A percentile compares a stretch with the other conserved stretches of the same genome.
These are phyloP conservation scores for Boloria euphrosyne DNA, from an alignment of 2,888 invertebrate species.

Conservation along the genomic window DNA sequence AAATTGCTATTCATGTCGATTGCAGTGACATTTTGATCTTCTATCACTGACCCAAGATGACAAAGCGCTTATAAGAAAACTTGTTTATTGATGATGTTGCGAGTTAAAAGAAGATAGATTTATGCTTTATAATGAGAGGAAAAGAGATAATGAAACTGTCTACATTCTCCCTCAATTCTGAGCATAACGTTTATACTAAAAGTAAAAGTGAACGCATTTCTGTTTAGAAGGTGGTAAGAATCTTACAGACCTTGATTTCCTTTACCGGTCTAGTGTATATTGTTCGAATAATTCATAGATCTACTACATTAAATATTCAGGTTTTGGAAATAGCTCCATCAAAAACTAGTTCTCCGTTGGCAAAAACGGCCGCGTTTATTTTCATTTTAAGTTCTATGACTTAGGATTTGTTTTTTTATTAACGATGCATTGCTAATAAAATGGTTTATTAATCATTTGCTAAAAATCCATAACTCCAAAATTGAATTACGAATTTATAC, in stretches of 20 bases:
- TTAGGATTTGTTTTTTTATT: too few species aligned
- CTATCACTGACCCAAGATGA: constrained; percentile 70
- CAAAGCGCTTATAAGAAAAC: constrained; percentile 66
- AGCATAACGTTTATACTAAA: constrained; percentile 47
- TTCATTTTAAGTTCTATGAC: too few species aligned
- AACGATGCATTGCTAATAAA: too few species aligned
- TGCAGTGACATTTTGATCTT: constrained; percentile 68
- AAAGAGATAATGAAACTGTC: constrained; percentile 52
- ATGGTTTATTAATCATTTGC: too few species aligned
- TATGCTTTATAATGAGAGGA: constrained; percentile 41
- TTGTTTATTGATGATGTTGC: constrained; percentile 60
- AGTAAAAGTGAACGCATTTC: constrained; percentile 74
- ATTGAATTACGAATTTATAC: not conserved
- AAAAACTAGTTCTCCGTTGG: too few species aligned
- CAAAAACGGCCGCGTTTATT: too few species aligned
- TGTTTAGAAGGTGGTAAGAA: constrained; percentile 42
- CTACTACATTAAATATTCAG: constrained; percentile 20
- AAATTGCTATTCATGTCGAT: constrained; percentile 53
- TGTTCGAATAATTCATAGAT: constrained; percentile 30
- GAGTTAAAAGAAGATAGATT: constrained; percentile 48
- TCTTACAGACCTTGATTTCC: constrained; percentile 54
- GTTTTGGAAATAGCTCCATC: too few species aligned
- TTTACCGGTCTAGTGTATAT: constrained; percentile 39
- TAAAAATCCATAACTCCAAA: not conserved
- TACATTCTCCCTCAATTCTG: constrained; percentile 62